phyloP scores from a whole-genome alignment of 2,797 vertebrate species.

The Sebastes jordani region DNA sequence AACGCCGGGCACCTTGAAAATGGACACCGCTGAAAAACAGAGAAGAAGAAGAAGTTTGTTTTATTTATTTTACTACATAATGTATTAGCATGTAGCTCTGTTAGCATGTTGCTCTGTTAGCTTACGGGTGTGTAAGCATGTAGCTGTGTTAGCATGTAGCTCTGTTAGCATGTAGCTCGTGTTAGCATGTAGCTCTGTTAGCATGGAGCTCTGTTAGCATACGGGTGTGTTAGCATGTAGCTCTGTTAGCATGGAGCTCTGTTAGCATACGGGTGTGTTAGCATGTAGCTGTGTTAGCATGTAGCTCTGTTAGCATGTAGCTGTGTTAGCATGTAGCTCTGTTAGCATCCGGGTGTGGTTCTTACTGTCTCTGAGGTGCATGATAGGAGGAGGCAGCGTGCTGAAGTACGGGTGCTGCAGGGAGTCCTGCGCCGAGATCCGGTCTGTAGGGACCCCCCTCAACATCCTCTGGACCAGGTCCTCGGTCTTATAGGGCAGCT shows the following conservation, averaged over 20 bases:
- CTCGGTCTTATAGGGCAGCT: constrained; percentile 84
- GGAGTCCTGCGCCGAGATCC: constrained; percentile 81
- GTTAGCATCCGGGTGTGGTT: not conserved
- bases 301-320: too few species aligned
- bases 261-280: too few species aligned
- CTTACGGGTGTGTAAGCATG: too few species aligned
- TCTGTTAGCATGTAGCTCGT: not conserved
- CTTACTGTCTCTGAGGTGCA: constrained; percentile 87
- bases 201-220: too few species aligned
- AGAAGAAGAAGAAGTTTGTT: not conserved
- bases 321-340: too few species aligned
- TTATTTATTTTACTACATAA: not conserved
- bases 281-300: not conserved
- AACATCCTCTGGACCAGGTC: constrained; percentile 88
- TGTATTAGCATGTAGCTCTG: not conserved
- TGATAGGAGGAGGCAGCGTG: constrained; percentile 84
- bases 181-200: not conserved
- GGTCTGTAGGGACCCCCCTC: constrained; percentile 77
- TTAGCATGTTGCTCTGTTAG: too few species aligned
- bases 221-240: too few species aligned
- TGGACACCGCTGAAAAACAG: constrained; percentile 81
- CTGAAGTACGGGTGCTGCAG: constrained; percentile 88
- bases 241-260: too few species aligned
- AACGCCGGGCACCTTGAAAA: constrained; percentile 89
- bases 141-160: too few species aligned